phyloP scores from a whole-genome alignment of 1,140 invertebrate genomes.

The Drosophila bocki region DNA sequence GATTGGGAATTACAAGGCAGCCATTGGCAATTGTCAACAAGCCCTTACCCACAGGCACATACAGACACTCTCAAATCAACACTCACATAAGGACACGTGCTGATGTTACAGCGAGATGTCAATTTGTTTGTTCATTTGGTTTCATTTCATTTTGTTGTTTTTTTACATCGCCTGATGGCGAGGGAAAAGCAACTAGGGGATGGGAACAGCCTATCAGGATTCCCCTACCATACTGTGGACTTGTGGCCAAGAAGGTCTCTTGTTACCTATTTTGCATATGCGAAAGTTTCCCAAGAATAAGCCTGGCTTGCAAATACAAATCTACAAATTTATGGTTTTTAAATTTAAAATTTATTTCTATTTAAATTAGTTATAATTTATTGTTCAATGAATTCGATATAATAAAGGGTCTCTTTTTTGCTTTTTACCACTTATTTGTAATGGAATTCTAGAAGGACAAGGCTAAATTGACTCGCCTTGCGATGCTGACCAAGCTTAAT shows the following conservation, averaged over 20 bases:
- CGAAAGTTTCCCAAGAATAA: not conserved
- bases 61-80: slow-evolving; percentile 6
- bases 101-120: slow-evolving; percentile 59
- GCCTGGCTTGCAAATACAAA: not conserved
- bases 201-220: slow-evolving; percentile 20
- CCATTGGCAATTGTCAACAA: slow-evolving; percentile 78
- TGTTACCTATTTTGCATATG: slow-evolving; percentile 22
- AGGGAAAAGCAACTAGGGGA: slow-evolving; percentile 41
- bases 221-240: not conserved
- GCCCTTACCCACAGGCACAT: slow-evolving; percentile 43
- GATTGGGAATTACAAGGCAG: slow-evolving; percentile 82
- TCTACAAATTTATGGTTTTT: not conserved
- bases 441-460: too few species aligned
- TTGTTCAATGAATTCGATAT: too few species aligned
- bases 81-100: slow-evolving; percentile 58
- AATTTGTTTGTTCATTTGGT: slow-evolving; percentile 70
- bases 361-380: not conserved
- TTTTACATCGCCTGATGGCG: not conserved
- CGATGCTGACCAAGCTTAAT: too few species aligned
- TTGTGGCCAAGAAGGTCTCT: not conserved
- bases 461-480: too few species aligned
- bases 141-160: slow-evolving; percentile 45
- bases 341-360: not conserved
- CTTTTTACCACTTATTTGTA: too few species aligned
- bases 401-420: too few species aligned